These are phyloP conservation scores for Meloidogyne exigua DNA, from an alignment of 1,140 invertebrate species.

Conservation along the genomic window DNA sequence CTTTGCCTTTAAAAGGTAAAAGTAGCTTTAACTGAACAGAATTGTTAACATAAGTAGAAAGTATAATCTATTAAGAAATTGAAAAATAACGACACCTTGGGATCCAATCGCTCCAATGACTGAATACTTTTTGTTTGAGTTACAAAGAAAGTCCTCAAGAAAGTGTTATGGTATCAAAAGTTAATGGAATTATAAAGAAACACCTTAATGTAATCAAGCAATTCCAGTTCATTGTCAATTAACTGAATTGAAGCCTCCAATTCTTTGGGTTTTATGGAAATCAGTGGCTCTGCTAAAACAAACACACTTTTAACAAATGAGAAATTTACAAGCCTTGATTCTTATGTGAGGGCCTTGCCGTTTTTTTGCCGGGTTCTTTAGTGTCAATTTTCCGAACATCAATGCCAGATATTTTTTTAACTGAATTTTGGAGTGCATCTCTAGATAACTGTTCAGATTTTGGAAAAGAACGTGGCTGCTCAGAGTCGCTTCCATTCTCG, in stretches of 20 bases:
- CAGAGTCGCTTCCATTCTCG: neutral
- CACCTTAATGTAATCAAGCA: constrained; percentile 40
- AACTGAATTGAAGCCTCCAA: constrained; percentile 25
- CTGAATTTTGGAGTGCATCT: neutral
- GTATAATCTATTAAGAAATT: too few relatives aligned
- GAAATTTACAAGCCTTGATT: neutral
- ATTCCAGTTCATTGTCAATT: constrained; percentile 42
- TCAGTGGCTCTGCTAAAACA: neutral
- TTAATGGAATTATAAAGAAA: neutral
- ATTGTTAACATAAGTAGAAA: too few relatives aligned
- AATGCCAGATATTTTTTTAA: neutral
- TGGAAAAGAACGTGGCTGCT: neutral
- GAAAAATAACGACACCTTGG: constrained; percentile 17
- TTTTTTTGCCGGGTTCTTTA: neutral
- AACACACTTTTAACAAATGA: too few relatives aligned
- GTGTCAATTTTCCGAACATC: neutral
- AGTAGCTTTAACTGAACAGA: too few relatives aligned
- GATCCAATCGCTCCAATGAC: constrained; percentile 55
- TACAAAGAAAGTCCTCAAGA: constrained; percentile 65
- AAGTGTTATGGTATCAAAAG: neutral
- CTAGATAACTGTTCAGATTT: neutral
- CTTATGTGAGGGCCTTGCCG: neutral
- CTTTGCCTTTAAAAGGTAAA: too few relatives aligned
- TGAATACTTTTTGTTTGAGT: constrained; percentile 42
- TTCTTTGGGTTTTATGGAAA: neutral